Evolutionary conservation across 2,797 vertebrate genomes (phyloP).

Genomic region (Chaunax sp.): DNA sequence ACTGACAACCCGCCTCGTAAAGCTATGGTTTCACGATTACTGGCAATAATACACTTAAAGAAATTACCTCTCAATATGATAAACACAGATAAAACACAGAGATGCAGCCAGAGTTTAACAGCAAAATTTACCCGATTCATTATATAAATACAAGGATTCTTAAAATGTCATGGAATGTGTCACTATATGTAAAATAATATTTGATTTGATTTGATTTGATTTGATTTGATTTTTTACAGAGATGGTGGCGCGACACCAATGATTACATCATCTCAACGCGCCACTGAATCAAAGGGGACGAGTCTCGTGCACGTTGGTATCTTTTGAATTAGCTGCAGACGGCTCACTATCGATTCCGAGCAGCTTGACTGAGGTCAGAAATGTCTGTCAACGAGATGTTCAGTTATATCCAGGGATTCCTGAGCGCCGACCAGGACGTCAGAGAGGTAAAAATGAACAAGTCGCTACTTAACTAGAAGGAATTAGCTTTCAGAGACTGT

Average conservation of each 20-base stretch:
- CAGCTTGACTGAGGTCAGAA: neutral
- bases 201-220: too few species aligned
- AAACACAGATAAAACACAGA: too few species aligned
- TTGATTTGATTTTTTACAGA: too few species aligned
- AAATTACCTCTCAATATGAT: too few species aligned
- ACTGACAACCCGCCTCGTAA: neutral
- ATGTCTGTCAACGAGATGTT: conserved; percentile 98
- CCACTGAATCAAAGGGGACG: neutral
- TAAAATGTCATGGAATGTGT: neutral
- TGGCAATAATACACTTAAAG: too few species aligned
- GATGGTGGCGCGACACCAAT: too few species aligned
- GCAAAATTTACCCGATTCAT: too few species aligned
- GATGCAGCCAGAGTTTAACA: too few species aligned
- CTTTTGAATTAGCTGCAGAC: conserved; percentile 21
- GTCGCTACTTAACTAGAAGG: neutral
- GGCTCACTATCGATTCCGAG: neutral
- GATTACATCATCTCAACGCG: conserved; percentile 51
- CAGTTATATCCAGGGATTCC: conserved; percentile 89
- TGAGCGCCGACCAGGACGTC: conserved; percentile 94
- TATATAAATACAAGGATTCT: neutral
- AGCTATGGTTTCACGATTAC: neutral
- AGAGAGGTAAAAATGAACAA: conserved; percentile 85
- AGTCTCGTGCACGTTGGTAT: conserved; percentile 40
- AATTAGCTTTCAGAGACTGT: conserved; percentile 1
- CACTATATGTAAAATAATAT: too few species aligned